A percentile compares a stretch with the other conserved stretches of the same genome.
phyloP scores from a whole-genome alignment of 2,797 vertebrate genomes.

The Lemur catta region DNA sequence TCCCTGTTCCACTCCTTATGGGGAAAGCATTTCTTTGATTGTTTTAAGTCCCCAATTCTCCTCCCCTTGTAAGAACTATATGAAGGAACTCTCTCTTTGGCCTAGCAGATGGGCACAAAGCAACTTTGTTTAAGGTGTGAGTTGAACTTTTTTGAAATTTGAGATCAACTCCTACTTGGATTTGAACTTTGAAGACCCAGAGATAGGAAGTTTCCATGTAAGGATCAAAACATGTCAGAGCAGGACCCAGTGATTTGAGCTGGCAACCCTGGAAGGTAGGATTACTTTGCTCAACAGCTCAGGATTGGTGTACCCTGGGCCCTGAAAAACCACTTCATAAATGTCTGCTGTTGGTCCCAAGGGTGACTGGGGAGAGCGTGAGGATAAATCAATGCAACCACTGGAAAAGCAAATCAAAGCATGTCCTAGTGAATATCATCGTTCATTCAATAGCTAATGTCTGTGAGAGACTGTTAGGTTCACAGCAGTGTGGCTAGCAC shows the following conservation, averaged over 20 bases:
- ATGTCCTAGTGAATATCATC: slow-evolving; percentile 43
- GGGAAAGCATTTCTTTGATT: slow-evolving; percentile 42
- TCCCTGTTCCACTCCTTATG: background rate
- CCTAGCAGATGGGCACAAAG: slow-evolving; percentile 67
- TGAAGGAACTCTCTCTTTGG: background rate
- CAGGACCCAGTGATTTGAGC: slow-evolving; percentile 41
- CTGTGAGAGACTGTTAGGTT: slow-evolving; percentile 52
- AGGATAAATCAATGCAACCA: slow-evolving; percentile 52
- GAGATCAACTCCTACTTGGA: slow-evolving; percentile 69
- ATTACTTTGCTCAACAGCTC: slow-evolving; percentile 29
- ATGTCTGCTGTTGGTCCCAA: background rate
- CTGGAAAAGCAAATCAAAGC: slow-evolving; percentile 66
- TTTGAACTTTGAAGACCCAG: slow-evolving; percentile 76
- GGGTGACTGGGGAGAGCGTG: slow-evolving; percentile 13
- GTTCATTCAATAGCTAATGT: slow-evolving; percentile 50
- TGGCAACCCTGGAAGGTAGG: slow-evolving; percentile 59
- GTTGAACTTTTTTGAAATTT: slow-evolving; percentile 65
- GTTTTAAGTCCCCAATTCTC: slow-evolving; percentile 45
- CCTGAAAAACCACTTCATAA: slow-evolving; percentile 31
- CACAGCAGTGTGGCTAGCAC: slow-evolving; percentile 60
- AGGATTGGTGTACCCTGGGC: background rate
- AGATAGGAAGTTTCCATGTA: slow-evolving; percentile 66
- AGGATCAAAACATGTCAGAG: slow-evolving; percentile 68
- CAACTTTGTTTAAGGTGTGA: slow-evolving; percentile 64
- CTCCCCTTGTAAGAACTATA: slow-evolving; percentile 29